Evolutionary conservation across 2,888 invertebrate species (phyloP).

Genomic region (Periphyllus acericola): DNA sequence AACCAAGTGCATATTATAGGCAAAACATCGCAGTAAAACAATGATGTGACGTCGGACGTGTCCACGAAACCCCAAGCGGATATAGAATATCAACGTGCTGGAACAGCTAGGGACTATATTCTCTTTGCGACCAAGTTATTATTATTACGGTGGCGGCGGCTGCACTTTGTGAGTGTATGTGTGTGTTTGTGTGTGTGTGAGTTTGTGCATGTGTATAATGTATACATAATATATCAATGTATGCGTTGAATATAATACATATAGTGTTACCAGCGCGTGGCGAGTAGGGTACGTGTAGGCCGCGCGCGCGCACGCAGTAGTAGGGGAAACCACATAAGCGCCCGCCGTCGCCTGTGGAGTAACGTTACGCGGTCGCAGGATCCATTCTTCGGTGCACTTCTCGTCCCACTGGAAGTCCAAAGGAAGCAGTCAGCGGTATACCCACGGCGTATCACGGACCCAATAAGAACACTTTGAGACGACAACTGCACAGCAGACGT

Average conservation of each 20-base stretch:
- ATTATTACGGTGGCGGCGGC: no score
- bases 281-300: not conserved
- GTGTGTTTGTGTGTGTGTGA: no score
- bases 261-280: slow-evolving; percentile 12
- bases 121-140: not conserved
- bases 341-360: not conserved
- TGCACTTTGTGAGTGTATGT: not conserved
- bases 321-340: slow-evolving; percentile 59
- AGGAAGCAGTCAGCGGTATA: not conserved
- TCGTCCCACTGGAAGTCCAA: slow-evolving; percentile 42
- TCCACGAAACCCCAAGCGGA: no score
- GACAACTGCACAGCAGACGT: not conserved
- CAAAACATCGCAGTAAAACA: no score
- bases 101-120: no score
- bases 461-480: not conserved
- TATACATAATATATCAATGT: not conserved
- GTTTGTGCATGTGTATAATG: not conserved
- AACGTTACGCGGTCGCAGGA: slow-evolving; percentile 18
- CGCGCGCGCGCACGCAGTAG: slow-evolving; percentile 28
- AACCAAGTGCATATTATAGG: no score
- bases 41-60: no score
- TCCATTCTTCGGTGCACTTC: slow-evolving; percentile 47
- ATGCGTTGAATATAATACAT: not conserved
- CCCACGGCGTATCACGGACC: not conserved
- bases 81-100: no score